phyloP scores from a whole-genome alignment of 2,113 vertebrate species.

The Gnathonemus echidnorhynchus region DNA sequence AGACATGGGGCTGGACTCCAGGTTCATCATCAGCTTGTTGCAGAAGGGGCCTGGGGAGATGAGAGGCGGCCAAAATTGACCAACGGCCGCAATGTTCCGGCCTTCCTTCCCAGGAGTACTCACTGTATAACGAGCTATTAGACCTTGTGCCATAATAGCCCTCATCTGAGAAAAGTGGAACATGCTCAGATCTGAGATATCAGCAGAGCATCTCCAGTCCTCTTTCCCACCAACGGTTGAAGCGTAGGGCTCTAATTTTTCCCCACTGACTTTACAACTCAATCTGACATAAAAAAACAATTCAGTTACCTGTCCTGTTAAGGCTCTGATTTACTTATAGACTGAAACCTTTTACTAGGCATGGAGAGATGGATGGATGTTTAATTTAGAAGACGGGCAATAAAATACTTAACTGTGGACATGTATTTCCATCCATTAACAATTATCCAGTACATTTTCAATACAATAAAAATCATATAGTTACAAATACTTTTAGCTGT shows the following conservation, averaged over 20 bases:
- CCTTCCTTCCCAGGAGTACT: neutral
- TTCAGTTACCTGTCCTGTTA: neutral
- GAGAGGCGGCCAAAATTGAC: neutral
- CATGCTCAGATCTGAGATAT: neutral
- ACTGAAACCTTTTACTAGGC: neutral
- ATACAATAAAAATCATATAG: neutral
- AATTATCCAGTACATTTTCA: neutral
- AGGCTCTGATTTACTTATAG: neutral
- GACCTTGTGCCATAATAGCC: neutral
- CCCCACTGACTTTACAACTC: neutral
- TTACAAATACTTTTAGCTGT: neutral
- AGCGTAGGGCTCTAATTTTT: neutral
- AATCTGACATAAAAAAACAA: neutral
- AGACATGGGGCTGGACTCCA: slow-evolving; percentile 89
- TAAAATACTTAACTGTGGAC: neutral
- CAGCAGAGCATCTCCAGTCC: neutral
- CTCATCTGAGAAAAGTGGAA: neutral
- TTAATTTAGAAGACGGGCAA: neutral
- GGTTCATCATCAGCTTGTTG: slow-evolving; percentile 82
- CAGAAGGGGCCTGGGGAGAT: slow-evolving; percentile 73
- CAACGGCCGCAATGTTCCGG: neutral
- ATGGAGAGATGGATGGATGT: neutral
- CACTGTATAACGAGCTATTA: neutral
- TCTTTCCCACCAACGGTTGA: neutral
- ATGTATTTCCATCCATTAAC: neutral